These are phyloP conservation scores for Forbesichthys papilliferus DNA, from an alignment of 2,113 vertebrate genomes.

Conservation along the genomic window DNA sequence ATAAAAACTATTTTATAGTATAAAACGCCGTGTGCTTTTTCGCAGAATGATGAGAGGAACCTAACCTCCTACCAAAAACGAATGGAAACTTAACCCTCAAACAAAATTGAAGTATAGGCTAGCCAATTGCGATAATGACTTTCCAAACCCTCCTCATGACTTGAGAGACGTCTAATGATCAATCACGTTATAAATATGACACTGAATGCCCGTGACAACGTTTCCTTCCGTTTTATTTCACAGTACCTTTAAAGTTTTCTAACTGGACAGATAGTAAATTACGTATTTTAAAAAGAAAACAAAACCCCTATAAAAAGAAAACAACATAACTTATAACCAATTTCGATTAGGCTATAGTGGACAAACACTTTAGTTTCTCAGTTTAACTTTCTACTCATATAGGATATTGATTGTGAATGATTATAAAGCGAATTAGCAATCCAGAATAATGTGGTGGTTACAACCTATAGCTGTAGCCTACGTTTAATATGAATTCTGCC, in stretches of 20 bases:
- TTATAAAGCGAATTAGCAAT: too few species aligned
- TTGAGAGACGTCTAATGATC: neutral
- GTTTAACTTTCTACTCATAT: neutral
- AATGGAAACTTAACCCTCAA: neutral
- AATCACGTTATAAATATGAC: slow-evolving; percentile 21
- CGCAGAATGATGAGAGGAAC: neutral
- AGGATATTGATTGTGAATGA: neutral
- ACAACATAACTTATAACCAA: too few species aligned
- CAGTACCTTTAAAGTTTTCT: too few species aligned
- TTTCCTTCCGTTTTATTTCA: slow-evolving; percentile 47
- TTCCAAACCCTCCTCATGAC: neutral
- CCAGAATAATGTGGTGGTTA: too few species aligned
- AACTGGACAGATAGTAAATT: too few species aligned
- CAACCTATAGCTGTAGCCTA: too few species aligned
- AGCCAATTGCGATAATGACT: neutral
- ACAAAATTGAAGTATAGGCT: neutral
- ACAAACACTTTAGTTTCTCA: neutral
- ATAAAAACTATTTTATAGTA: too few species aligned
- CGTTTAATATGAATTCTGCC: too few species aligned
- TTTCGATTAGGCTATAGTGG: neutral
- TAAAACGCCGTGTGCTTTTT: neutral
- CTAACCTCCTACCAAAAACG: neutral
- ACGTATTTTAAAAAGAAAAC: too few species aligned
- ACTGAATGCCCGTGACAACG: slow-evolving; percentile 3
- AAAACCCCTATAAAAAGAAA: too few species aligned